These are phyloP conservation scores for Apocrypta bakeri DNA, from an alignment of 1,140 invertebrate genomes.

Conservation along the genomic window DNA sequence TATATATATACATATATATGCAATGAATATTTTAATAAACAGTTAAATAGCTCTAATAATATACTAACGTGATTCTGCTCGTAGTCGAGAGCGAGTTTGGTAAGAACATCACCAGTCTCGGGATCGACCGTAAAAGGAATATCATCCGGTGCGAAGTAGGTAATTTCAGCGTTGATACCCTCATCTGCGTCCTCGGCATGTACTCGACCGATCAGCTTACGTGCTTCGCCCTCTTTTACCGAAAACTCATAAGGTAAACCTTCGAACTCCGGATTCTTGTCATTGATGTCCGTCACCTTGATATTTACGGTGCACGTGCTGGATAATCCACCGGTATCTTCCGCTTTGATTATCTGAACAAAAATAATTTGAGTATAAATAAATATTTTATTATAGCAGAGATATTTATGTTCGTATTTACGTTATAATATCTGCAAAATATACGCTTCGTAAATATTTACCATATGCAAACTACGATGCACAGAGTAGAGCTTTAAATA, in stretches of 20 bases:
- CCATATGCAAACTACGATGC: not conserved
- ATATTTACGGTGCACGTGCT: conserved; percentile 90
- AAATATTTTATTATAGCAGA: not conserved
- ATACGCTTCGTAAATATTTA: too few species aligned
- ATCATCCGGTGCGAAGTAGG: conserved; percentile 84
- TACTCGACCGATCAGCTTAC: conserved; percentile 84
- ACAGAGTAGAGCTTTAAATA: not conserved
- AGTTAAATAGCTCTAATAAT: not conserved
- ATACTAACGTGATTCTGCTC: conserved; percentile 83
- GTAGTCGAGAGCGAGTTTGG: conserved; percentile 86
- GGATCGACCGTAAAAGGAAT: conserved; percentile 87
- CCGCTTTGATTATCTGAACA: conserved; percentile 87
- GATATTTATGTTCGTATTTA: not conserved
- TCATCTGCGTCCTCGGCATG: conserved; percentile 90
- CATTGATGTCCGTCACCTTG: conserved; percentile 92
- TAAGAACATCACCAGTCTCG: conserved; percentile 85
- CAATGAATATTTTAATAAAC: conserved; percentile 1
- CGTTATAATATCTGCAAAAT: not conserved
- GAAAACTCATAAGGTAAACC: conserved; percentile 85
- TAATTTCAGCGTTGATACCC: conserved; percentile 78
- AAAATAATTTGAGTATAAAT: conserved; percentile 45
- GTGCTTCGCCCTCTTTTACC: conserved; percentile 86
- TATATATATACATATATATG: too few species aligned
- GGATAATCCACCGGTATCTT: conserved; percentile 87
- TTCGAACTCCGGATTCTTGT: conserved; percentile 90